Percentiles rank a stretch among this genome's conserved stretches.
Conservation (phyloP, 2,113 vertebrate species). For the Calypte anna region DNA sequence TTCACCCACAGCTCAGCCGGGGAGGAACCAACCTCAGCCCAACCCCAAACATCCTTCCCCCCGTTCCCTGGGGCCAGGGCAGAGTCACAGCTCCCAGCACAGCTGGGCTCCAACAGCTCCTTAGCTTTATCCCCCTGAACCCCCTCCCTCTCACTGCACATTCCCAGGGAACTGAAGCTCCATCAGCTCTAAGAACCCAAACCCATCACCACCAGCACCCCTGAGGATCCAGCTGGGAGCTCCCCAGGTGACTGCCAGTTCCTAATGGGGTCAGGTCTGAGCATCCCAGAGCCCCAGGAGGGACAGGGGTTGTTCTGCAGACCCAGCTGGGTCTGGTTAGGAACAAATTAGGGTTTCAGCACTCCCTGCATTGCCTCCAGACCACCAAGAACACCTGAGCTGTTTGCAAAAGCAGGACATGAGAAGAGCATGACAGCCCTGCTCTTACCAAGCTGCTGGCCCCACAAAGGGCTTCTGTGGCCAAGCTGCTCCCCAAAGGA, state of each 20-base stretch:
- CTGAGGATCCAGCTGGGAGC: neutral
- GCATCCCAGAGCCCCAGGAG: neutral
- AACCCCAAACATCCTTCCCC: too few species aligned
- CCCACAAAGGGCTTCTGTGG: accelerated
- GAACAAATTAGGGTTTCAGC: accelerated
- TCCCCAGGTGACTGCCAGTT: accelerated
- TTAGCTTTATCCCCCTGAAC: too few species aligned
- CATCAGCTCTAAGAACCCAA: neutral
- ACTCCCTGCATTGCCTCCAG: accelerated
- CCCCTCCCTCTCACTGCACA: too few species aligned
- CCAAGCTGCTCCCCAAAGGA: neutral
- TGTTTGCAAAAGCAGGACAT: too few species aligned
- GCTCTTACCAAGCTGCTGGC: neutral
- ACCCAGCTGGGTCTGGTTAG: accelerated
- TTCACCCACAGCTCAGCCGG: neutral
- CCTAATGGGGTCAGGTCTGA: too few species aligned
- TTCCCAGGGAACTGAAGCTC: too few species aligned
- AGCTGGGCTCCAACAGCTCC: too few species aligned
- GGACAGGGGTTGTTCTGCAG: too few species aligned
- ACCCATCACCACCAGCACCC: neutral
- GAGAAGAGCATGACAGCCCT: neutral
- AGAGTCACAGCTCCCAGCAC: neutral
- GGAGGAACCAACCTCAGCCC: too few species aligned
- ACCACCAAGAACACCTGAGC: neutral
- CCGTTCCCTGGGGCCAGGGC: neutral